Evolutionary conservation across 2,888 invertebrate genomes (phyloP).

Genomic region (Boloria euphrosyne): DNA sequence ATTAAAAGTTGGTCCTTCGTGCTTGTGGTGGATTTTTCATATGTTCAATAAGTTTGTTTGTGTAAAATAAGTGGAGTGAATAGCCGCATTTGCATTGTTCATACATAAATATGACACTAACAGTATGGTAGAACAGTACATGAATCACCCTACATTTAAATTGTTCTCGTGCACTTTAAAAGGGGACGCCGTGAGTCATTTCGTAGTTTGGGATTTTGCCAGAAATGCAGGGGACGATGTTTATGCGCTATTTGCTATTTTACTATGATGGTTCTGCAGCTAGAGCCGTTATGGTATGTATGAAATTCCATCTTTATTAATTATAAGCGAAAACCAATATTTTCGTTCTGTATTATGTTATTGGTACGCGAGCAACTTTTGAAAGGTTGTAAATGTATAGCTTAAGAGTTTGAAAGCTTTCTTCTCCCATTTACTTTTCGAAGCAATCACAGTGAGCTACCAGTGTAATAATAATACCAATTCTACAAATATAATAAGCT

Average conservation of each 20-base stretch:
- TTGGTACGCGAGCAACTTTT: too few species aligned
- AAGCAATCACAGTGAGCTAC: too few species aligned
- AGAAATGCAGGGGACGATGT: slow-evolving; percentile 30
- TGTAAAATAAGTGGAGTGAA: not conserved
- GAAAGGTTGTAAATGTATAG: too few species aligned
- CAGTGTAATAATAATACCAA: too few species aligned
- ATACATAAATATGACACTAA: slow-evolving; percentile 8
- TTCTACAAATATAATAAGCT: too few species aligned
- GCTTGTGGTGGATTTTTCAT: too few species aligned
- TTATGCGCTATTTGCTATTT: slow-evolving; percentile 16
- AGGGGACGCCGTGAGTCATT: slow-evolving; percentile 34
- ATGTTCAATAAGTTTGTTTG: not conserved
- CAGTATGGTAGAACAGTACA: slow-evolving; percentile 19
- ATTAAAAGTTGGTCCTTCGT: too few species aligned
- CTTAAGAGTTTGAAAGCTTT: too few species aligned
- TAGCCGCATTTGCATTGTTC: not conserved
- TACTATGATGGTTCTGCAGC: slow-evolving; percentile 20
- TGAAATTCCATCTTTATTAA: not conserved
- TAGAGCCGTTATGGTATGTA: slow-evolving; percentile 7
- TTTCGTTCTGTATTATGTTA: too few species aligned
- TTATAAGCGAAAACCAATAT: too few species aligned
- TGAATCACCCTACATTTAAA: slow-evolving; percentile 34
- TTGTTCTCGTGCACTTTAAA: slow-evolving; percentile 23
- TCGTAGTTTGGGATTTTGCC: slow-evolving; percentile 35
- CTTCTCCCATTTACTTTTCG: too few species aligned